Conservation (phyloP, 2,797 vertebrate species). For the Enteromius unitaeniatus region DNA sequence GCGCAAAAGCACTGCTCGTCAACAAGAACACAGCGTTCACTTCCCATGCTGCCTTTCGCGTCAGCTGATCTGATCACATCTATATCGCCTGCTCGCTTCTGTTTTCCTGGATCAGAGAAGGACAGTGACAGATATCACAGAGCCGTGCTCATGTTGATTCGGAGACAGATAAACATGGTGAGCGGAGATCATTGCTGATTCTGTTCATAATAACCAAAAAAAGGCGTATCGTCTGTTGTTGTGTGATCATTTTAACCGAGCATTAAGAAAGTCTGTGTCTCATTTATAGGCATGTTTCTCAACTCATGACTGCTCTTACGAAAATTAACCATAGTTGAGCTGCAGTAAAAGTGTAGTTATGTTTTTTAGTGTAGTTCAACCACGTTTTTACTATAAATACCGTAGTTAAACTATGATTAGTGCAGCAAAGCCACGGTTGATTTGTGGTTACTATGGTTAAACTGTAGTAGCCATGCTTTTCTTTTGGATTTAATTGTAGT, state of each 20-base stretch:
- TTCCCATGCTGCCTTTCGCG: constrained; percentile 51
- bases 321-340: not conserved
- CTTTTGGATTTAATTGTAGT: not conserved
- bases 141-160: not conserved
- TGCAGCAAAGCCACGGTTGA: not conserved
- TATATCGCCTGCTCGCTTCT: not conserved
- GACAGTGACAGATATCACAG: not conserved
- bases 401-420: not conserved
- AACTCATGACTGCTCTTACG: not conserved
- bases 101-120: not conserved
- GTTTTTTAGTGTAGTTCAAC: not conserved
- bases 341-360: not conserved
- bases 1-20: constrained; percentile 1
- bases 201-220: not conserved
- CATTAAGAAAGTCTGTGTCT: not conserved
- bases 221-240: not conserved
- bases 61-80: constrained; percentile 9
- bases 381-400: not conserved
- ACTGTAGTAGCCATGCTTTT: too few species aligned
- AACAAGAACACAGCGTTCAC: constrained; percentile 27
- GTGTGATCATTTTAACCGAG: not conserved
- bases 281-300: not conserved
- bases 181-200: not conserved
- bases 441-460: not conserved
- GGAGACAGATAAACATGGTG: constrained; percentile 19